These are phyloP conservation scores for Oncorhynchus mykiss DNA, from an alignment of 2,113 vertebrate genomes.

Conservation along the genomic window DNA sequence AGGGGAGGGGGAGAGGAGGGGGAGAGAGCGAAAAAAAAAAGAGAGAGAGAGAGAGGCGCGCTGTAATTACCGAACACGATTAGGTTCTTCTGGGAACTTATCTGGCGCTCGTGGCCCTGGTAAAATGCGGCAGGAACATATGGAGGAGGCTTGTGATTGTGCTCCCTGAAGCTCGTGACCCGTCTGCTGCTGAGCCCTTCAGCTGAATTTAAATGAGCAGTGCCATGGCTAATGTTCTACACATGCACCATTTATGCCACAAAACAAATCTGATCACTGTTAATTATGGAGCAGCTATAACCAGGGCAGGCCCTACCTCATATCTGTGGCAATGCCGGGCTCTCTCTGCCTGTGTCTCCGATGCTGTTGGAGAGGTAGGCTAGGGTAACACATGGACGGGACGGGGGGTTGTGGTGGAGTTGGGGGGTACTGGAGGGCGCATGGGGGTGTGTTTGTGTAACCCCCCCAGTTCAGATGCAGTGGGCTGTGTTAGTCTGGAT, in stretches of 20 bases:
- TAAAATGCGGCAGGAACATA: conserved; percentile 97
- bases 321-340: background rate
- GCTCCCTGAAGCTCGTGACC: conserved; percentile 98
- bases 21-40: conserved; percentile 45
- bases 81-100: conserved; percentile 99
- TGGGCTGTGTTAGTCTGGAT: background rate
- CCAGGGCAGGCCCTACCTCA: conserved; percentile 74
- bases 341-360: background rate
- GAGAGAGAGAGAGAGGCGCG: conserved; percentile 63
- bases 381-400: no score
- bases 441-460: conserved; percentile 27
- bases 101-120: conserved; percentile 90
- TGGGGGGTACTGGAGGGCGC: conserved; percentile 22
- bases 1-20: background rate
- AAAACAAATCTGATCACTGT: conserved; percentile 99
- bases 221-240: conserved; percentile 97
- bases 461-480: conserved; percentile 42
- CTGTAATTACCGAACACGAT: conserved; percentile 99
- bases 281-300: conserved; percentile 97
- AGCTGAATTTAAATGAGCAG: conserved; percentile 94
- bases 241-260: conserved; percentile 99
- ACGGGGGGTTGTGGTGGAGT: no score
- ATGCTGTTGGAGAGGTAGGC: no score
- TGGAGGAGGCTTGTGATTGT: conserved; percentile 96
- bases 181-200: conserved; percentile 96